Conservation (phyloP, 2,888 invertebrate species). For the Cryptosula pallasiana region DNA sequence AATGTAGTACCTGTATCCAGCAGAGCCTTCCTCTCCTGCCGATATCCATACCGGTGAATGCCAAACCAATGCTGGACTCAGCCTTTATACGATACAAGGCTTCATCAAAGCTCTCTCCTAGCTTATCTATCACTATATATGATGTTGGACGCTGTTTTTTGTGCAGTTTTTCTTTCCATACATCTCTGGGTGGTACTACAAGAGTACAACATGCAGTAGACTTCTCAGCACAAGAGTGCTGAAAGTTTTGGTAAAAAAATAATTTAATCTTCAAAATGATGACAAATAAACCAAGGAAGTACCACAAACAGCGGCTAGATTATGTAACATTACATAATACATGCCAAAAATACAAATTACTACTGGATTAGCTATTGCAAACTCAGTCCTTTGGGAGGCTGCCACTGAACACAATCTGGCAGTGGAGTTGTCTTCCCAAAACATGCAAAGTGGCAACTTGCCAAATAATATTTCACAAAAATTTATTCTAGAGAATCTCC, state of each 20-base stretch:
- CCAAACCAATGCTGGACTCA: constrained; percentile 37
- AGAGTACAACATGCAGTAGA: background rate
- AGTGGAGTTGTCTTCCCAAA: too few relatives aligned
- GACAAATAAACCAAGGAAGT: too few relatives aligned
- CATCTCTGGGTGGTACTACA: constrained; percentile 5
- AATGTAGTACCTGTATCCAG: constrained; percentile 40
- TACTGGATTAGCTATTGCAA: too few relatives aligned
- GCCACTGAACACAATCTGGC: too few relatives aligned
- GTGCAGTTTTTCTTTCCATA: background rate
- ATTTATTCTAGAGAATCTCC: too few relatives aligned
- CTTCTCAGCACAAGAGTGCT: background rate
- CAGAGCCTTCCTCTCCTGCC: constrained; percentile 47
- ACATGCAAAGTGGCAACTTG: too few relatives aligned
- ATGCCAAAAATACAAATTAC: too few relatives aligned
- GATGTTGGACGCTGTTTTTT: background rate
- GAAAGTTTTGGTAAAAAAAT: background rate
- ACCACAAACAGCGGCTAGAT: too few relatives aligned
- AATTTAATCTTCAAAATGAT: too few relatives aligned
- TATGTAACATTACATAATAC: too few relatives aligned
- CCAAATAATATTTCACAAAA: too few relatives aligned
- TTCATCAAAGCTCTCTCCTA: constrained; percentile 1
- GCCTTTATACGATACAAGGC: constrained; percentile 13
- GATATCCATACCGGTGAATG: constrained; percentile 44
- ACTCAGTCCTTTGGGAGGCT: too few relatives aligned
- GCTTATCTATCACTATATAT: background rate